Evolutionary conservation across 1,140 invertebrate genomes (phyloP), one percentile per base, ranked within the genome.

Genomic region (Scaptomyza graminum): DNA sequence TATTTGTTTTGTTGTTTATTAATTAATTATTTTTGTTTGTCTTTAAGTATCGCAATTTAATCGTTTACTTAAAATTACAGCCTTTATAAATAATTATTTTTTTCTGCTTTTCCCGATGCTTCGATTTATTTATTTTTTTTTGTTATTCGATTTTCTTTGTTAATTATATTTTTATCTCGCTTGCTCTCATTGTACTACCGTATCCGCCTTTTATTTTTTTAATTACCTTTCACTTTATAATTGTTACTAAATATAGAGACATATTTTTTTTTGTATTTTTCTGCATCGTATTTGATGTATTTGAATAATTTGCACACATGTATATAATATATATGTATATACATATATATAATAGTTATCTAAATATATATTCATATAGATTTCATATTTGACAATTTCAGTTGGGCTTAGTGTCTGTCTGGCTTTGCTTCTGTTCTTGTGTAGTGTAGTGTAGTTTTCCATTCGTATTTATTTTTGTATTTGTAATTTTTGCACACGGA

Each of bases 51-150:
- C 49, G 50, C 71, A 79, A 72, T 88, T 57, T 88, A 74, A 73
- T 87, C 52, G 74, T 74, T 74, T 70, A 90, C 90, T 91, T 91
- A 90, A 89, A 90, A 91, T 91, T 91, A 91, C 90, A 91, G 90
- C 90, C 90, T 91, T 91, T 91, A 90, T 90, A 87, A 91, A 87
- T 91, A 90, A 89, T 84, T 89, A 83, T 89, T 79, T 88, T 73
- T 76, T 43, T n/a, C 37, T 9, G 43, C 63, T 59, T 70, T 84
- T 66, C 55, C 18, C 18, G n/a, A 18, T 18, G 60, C 55, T 51
- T 65, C 28, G 28, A 49, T 41, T 28, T 9, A 46, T n/a, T n/a
- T n/a, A 22, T 22, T 22, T 44, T 50, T 57, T 49, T 25, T 50
- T 57, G 39, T 25, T 12, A 34, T 15, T 52, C 28, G 6, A 43